Base-by-base conservation (phyloP, 1,140 invertebrate species). In the Epicauta chinensis region DNA sequence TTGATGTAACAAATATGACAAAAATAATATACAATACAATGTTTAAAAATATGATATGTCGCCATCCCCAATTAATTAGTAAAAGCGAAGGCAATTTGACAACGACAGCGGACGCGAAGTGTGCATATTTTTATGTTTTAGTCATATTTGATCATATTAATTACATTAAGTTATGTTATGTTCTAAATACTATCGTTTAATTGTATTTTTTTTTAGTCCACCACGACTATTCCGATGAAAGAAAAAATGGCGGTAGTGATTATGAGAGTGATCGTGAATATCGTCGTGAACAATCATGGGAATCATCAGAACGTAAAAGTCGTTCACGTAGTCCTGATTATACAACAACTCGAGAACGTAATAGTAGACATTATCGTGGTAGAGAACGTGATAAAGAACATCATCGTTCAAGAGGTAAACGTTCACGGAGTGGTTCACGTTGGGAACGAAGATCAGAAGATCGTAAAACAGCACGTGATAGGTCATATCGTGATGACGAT, bases 401-500 rank as follows among this genome's bases (percentile, higher is more conserved):
- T 17, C 57, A 56, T 29, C 55, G 56, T 13, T 55, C 37, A 30
- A 56, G 59, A 40, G 56, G 59, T 29, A 57, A 61, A 53, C 55
- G 63, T 38, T 58, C 62, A 37, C 58, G 57, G 30, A 65, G 57
- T 59, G 61, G 60, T 39, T 62, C 59, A 13, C 55, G 66, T 41
- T 68, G 66, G 66, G 66, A 68, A 46, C 43, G 64, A 38, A 63
- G 63, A 56, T 63, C 59, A 13, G 60, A 62, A 53, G 62, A 65
- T 35, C 46, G 61, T 42, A 66, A 62, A 54, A 57, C 64, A 31
- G 66, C 68, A 52, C 59, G 63, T 47, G 68, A 69, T 43, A 63
- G 67, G 57, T 54, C 49, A 43, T 66, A 67, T 59, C 55, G 65
- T 46, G 68, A 70, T 32, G 66, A 70, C 64, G 66, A 66, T 57